These are phyloP conservation scores for Pogoniulus pusillus DNA, from an alignment of 2,797 vertebrate species.

Conservation along the genomic window DNA sequence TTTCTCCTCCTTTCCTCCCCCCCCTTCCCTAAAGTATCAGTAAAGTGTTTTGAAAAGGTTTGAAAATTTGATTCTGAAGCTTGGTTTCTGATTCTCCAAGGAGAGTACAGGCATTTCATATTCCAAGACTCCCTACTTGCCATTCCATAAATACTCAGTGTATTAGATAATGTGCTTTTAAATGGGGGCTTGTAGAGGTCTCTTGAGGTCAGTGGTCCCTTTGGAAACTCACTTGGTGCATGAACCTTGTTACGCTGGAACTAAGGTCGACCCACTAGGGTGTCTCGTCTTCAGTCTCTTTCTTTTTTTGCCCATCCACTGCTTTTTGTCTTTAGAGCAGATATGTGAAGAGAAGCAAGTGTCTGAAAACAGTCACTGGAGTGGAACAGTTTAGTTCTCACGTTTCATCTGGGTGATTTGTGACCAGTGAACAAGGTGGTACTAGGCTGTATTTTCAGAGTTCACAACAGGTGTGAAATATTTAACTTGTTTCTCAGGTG, in stretches of 20 bases:
- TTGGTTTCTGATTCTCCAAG: background rate
- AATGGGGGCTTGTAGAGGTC: background rate
- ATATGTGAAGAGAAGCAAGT: background rate
- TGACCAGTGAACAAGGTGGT: background rate
- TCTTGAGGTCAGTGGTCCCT: background rate
- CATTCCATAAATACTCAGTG: background rate
- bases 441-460: background rate
- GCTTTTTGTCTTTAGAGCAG: background rate
- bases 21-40: background rate
- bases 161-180: background rate
- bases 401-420: fast-evolving
- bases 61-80: background rate
- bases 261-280: background rate
- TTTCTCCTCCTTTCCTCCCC: background rate
- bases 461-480: background rate
- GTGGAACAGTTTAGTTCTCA: background rate
- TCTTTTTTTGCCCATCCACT: background rate
- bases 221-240: background rate
- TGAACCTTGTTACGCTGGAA: background rate
- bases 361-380: background rate
- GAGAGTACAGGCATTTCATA: background rate
- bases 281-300: background rate
- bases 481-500: background rate
- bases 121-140: background rate
- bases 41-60: background rate